Base-by-base conservation (phyloP, 2,797 vertebrate genomes). In the Pseudopleuronectes americanus region DNA sequence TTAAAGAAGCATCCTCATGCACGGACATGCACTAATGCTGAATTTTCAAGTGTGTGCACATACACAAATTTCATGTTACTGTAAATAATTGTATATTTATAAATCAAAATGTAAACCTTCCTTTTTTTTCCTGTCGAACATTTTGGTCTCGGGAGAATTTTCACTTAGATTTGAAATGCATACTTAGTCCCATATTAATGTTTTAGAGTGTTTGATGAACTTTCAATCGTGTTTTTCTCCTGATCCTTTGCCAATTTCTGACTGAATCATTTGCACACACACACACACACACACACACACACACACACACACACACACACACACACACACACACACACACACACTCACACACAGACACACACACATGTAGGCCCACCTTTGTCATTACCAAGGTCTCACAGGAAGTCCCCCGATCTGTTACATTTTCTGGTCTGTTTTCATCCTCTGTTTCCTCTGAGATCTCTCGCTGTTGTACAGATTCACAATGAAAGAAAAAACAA, bases 401-500 rank as follows among this genome's bases (percentile, higher is more conserved):
- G 57, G 43, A 63, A 57, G 51, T 59, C 59, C 69, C 22, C 6
- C 9, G 8, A 41, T 14, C 12, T 6, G 48, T 7, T 59, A 60
- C 10, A 14, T 57, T 47, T 16, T 45, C 28, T 48, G 23, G 24
- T 68, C 47, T 31, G 28, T 31, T 31, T 31, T 8, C 28, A 31
- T 53, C 61, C 70, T 83, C 70, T 82, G 21, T 84, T 87, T 84
- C 80, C 76, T 82, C 76, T 87, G 31, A 83, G 51, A 68, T 74
- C 52, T 87, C 55, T 84, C 52, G 83, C 62, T 78, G 78, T 90
- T 91, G 87, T 86, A 71, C 56, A 72, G 89, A 89, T 92, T 92
- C 88, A 90, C 87, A 85, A 22, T 87, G 68, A 80, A 57, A 48
- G 60, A 26, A 59, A 38, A 38, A 38, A 14, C 10, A 14, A 41